Conservation (phyloP, 2,113 vertebrate genomes). For the Meles meles region DNA sequence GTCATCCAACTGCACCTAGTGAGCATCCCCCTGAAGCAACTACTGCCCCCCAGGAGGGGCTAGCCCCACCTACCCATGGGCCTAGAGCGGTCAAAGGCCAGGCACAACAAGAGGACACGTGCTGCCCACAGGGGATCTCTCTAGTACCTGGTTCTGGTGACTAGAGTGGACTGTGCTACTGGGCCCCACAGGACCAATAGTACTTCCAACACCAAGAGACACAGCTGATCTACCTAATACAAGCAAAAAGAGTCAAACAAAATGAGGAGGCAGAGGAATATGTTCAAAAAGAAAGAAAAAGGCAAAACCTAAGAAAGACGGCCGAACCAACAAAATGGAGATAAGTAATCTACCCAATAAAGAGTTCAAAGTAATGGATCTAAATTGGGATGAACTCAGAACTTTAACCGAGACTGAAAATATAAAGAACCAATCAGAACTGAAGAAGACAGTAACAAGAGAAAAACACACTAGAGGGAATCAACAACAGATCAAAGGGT, state of each 20-base stretch:
- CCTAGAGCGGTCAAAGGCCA: background rate
- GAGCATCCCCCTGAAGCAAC: too few relatives aligned
- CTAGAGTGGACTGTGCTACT: background rate
- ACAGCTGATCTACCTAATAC: background rate
- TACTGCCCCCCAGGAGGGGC: too few relatives aligned
- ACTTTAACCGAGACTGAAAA: background rate
- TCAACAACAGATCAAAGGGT: background rate
- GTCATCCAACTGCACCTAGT: background rate
- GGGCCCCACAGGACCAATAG: background rate
- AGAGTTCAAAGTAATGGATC: background rate
- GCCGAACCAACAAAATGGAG: background rate
- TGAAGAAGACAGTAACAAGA: background rate
- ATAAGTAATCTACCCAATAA: background rate
- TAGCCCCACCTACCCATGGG: too few relatives aligned
- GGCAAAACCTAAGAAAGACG: background rate
- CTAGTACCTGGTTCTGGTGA: background rate
- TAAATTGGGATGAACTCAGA: background rate
- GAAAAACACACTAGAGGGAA: background rate
- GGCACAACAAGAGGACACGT: too few relatives aligned
- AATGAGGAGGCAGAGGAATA: background rate
- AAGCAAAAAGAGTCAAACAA: background rate
- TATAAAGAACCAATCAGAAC: background rate
- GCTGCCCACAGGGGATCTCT: background rate
- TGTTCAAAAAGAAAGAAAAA: background rate
- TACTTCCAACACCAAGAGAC: background rate